These are phyloP conservation scores for Haemorhous mexicanus DNA, from an alignment of 2,113 vertebrate species.

Conservation along the genomic window DNA sequence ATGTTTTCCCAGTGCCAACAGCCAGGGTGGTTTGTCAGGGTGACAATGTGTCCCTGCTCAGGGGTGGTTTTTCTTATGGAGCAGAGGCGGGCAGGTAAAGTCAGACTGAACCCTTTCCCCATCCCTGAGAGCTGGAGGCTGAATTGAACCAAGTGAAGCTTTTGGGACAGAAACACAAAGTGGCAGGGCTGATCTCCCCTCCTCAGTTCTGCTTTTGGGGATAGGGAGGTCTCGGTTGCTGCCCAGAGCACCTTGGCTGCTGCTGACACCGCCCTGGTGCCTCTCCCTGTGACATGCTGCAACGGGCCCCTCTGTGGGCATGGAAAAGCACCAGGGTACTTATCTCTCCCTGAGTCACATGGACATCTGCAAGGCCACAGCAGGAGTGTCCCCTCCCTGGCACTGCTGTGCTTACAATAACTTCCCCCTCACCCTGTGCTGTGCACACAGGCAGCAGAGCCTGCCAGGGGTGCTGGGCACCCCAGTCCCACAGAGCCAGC, in stretches of 20 bases:
- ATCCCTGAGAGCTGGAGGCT: not conserved
- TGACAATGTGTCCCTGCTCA: not conserved
- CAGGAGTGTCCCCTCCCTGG: not conserved
- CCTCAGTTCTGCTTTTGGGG: not conserved
- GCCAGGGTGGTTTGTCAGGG: not conserved
- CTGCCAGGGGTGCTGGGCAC: not conserved
- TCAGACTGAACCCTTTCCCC: not conserved
- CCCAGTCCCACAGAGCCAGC: not conserved
- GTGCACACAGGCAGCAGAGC: not conserved
- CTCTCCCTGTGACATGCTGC: not conserved
- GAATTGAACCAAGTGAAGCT: not conserved
- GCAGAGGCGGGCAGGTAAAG: not conserved
- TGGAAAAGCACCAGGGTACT: not conserved
- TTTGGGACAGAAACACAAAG: not conserved
- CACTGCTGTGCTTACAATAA: not conserved
- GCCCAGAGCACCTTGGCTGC: not conserved
- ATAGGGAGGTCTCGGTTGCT: not conserved
- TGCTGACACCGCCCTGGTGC: rapidly evolving
- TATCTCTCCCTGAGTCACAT: not conserved
- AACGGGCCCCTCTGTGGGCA: not conserved
- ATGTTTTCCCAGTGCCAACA: not conserved
- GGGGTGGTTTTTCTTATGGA: not conserved
- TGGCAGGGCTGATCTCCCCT: not conserved
- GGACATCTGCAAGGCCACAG: not conserved
- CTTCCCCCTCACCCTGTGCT: not conserved